phyloP scores from a whole-genome alignment of 2,797 vertebrate genomes.

The Babyrousa celebensis region DNA sequence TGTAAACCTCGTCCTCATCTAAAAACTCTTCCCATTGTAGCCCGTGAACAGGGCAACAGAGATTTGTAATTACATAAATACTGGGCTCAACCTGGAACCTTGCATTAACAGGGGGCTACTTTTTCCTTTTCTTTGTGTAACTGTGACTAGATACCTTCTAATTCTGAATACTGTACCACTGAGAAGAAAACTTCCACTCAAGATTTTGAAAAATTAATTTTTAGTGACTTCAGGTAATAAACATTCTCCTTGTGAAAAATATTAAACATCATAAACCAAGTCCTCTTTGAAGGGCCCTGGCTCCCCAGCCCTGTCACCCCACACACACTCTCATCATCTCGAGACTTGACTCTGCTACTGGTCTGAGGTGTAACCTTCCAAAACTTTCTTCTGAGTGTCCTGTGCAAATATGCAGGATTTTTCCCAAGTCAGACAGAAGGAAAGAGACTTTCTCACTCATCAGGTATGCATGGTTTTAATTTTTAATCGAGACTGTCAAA shows the following conservation, averaged over 20 bases:
- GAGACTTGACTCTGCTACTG: neutral
- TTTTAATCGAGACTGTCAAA: conserved; percentile 11
- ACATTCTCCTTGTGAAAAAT: conserved; percentile 17
- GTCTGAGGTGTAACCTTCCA: neutral
- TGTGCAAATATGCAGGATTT: neutral
- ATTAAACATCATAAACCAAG: neutral
- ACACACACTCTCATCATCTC: neutral
- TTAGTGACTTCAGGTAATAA: conserved; percentile 41
- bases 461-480: neutral
- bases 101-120: neutral
- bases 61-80: conserved; percentile 17
- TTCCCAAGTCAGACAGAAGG: neutral
- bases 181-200: conserved; percentile 38
- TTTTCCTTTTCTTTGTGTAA: neutral
- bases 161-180: neutral
- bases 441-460: neutral
- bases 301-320: neutral
- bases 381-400: neutral
- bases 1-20: conserved; percentile 66
- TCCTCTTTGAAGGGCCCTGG: neutral
- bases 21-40: conserved; percentile 37
- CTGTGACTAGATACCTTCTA: neutral
- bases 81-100: neutral
- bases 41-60: neutral
- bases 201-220: conserved; percentile 24